Evolutionary conservation across 1,140 invertebrate genomes (phyloP).

Genomic region (Phenacoccus solenopsis): DNA sequence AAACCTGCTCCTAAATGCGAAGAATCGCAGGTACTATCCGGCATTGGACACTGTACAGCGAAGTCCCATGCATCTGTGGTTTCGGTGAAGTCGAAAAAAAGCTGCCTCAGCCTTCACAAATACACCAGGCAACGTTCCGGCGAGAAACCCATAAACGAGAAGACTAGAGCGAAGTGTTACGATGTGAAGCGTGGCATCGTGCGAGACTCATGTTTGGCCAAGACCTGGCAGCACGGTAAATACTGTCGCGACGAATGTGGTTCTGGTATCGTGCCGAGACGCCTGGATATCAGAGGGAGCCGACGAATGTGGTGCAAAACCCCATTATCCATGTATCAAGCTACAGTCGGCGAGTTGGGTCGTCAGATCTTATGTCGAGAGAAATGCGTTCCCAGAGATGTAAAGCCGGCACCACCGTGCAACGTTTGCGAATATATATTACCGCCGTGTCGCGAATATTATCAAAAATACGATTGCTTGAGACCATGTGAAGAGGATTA

Average conservation of each 20-base stretch:
- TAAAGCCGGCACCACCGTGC: background rate
- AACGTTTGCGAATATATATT: background rate
- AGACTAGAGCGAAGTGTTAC: background rate
- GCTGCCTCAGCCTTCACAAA: no score
- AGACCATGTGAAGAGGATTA: conserved; percentile 5
- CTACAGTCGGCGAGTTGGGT: background rate
- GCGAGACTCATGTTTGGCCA: background rate
- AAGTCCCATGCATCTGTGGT: no score
- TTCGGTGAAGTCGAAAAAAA: no score
- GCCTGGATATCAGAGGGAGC: background rate
- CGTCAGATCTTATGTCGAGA: conserved; percentile 7
- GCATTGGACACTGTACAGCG: no score
- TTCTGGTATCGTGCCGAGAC: background rate
- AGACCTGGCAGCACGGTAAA: background rate
- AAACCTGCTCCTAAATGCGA: no score
- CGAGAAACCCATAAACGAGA: background rate
- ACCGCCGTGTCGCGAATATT: conserved; percentile 6
- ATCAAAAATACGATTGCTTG: background rate
- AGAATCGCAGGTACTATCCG: no score
- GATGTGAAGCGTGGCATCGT: background rate
- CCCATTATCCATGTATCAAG: background rate
- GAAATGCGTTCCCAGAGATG: background rate
- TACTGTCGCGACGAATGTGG: background rate
- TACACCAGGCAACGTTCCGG: no score
- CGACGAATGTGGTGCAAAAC: conserved; percentile 2